phyloP scores from a whole-genome alignment of 2,797 vertebrate genomes.

The Schizopygopsis malacanthus region DNA sequence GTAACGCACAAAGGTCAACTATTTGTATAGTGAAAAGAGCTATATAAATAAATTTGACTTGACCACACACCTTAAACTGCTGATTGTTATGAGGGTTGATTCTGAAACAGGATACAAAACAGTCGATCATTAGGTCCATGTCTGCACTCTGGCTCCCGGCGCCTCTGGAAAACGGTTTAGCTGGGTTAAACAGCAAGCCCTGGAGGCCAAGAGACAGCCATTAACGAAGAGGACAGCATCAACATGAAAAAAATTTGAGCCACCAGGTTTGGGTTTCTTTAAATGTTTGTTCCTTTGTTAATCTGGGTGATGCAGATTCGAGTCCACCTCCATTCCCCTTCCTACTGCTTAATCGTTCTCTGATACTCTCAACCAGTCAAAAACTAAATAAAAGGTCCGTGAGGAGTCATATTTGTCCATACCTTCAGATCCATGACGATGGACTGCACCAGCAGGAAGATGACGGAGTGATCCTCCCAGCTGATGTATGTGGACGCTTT shows the following conservation, averaged over 20 bases:
- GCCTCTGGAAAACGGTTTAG: constrained; percentile 93
- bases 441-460: constrained; percentile 94
- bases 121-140: constrained; percentile 97
- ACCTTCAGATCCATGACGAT: constrained; percentile 97
- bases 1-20: neutral
- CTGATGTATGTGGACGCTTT: constrained; percentile 98
- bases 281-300: neutral
- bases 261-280: neutral
- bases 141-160: constrained; percentile 92
- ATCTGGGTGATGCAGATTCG: constrained; percentile 5
- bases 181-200: constrained; percentile 94
- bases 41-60: neutral
- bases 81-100: constrained; percentile 98
- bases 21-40: neutral
- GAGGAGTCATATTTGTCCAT: constrained; percentile 47
- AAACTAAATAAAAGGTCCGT: neutral
- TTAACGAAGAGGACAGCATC: neutral
- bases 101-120: constrained; percentile 97
- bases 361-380: neutral
- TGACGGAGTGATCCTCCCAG: constrained; percentile 96
- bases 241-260: neutral
- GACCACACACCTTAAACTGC: constrained; percentile 89
- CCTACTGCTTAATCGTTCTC: neutral
- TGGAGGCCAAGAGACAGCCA: constrained; percentile 58
- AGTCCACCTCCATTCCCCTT: neutral